Evolutionary conservation across 2,797 vertebrate species (phyloP).

Genomic region (Hephaestus fuliginosus): DNA sequence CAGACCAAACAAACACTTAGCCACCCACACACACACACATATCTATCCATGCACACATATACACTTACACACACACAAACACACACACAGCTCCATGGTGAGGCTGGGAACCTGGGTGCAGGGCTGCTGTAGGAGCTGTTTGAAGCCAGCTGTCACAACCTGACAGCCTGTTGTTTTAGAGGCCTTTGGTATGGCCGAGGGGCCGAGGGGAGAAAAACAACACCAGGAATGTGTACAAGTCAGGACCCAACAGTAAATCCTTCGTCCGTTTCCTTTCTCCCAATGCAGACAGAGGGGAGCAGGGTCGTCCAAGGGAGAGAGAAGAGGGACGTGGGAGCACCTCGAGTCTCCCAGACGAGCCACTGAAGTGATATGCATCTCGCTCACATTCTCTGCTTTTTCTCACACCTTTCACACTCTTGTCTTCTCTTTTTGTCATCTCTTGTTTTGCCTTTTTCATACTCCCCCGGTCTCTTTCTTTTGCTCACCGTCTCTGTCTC

Average conservation of each 20-base stretch:
- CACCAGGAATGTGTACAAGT: slow-evolving; percentile 92
- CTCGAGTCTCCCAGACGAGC: slow-evolving; percentile 58
- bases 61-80: slow-evolving; percentile 11
- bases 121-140: slow-evolving; percentile 88
- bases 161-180: slow-evolving; percentile 92
- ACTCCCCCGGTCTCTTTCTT: neutral
- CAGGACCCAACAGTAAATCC: slow-evolving; percentile 91
- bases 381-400: slow-evolving; percentile 34
- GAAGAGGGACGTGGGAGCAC: slow-evolving; percentile 77
- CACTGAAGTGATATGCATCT: slow-evolving; percentile 53
- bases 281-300: slow-evolving; percentile 76
- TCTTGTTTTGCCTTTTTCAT: slow-evolving; percentile 6
- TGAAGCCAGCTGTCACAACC: slow-evolving; percentile 92
- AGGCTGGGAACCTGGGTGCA: slow-evolving; percentile 85
- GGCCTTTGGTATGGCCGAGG: slow-evolving; percentile 88
- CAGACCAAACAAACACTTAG: slow-evolving; percentile 76
- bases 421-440: neutral
- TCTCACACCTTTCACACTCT: slow-evolving; percentile 57
- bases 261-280: slow-evolving; percentile 87
- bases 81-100: slow-evolving; percentile 54
- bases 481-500: neutral
- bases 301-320: slow-evolving; percentile 74
- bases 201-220: slow-evolving; percentile 88
- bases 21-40: slow-evolving; percentile 10
- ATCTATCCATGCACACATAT: neutral